phyloP scores from a whole-genome alignment of 2,797 vertebrate species.

The Glyptemys insculpta region DNA sequence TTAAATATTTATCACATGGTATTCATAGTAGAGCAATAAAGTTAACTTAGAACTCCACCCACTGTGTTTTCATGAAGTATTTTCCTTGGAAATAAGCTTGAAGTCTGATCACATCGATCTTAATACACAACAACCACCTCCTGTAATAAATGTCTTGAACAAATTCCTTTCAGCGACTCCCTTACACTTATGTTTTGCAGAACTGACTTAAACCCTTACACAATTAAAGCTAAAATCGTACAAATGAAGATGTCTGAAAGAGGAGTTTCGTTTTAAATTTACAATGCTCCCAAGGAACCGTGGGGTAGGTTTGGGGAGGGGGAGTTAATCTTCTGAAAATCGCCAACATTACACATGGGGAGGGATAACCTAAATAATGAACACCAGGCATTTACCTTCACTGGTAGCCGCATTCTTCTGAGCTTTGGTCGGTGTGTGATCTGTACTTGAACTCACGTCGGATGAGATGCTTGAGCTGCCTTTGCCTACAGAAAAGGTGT shows the following conservation, averaged over 20 bases:
- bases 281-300: not conserved
- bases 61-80: conserved; percentile 18
- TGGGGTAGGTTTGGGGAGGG: not conserved
- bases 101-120: not conserved
- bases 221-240: not conserved
- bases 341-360: conserved; percentile 73
- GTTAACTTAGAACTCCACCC: not conserved
- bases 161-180: not conserved
- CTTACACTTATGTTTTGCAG: not conserved
- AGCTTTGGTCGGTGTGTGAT: conserved; percentile 96
- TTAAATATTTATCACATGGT: not conserved
- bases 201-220: conserved; percentile 12
- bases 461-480: conserved; percentile 99
- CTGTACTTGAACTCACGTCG: conserved; percentile 98
- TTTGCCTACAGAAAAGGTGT: conserved; percentile 88
- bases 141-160: not conserved
- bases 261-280: not conserved
- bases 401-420: conserved; percentile 96
- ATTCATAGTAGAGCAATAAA: not conserved
- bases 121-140: not conserved
- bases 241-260: not conserved
- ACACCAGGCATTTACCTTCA: conserved; percentile 94
- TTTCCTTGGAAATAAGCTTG: conserved; percentile 3
- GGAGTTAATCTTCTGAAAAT: conserved; percentile 72
- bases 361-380: conserved; percentile 79